Base-by-base conservation (phyloP, 1,140 invertebrate species). In the Zaprionus gabonicus region DNA sequence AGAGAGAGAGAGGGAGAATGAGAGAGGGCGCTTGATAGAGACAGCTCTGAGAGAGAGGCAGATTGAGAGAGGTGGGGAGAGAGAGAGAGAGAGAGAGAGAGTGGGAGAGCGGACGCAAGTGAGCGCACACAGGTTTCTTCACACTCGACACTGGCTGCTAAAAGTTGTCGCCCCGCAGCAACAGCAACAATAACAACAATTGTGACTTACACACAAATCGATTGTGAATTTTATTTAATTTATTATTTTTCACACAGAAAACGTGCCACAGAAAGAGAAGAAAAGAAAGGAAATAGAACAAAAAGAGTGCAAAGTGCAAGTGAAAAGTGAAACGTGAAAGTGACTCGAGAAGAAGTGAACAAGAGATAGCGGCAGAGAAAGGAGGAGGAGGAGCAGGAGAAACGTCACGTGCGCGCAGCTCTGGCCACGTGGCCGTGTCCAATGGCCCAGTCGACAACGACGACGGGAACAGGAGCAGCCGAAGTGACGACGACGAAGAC, bases 371-470 rank as follows among this genome's bases (percentile, higher is more conserved):
- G 28, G 7, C 28, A 31, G 28, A 51, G 41, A 20, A 65, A 20
- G 34, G 10, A 49, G n/a, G 10, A 49, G n/a, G 7, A 41, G 46
- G 44, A 17, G 41, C 7, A 3, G 41, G 2, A 46, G n/a, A 17
- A 7, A 57, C 60, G 44, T 72, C 70, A 77, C 75, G 71, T 77
- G 75, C 57, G 66, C 44, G 41, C 38, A 59, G 74, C 55, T 25
- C 44, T 72, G 68, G 73, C 73, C 73, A 76, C 73, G 73, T 76
- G 73, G 73, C 55, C 59, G 36, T 44, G 68, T 49, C 73, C 69
- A 76, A 76, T 76, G 73, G 73, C 68, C 68, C 74, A 76, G 62
- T 60, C 46, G 70, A 34, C 46, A 55, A 55, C 46, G 63, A 55
- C 23, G n/a, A 36, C 31, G 34, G 31, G 13, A 75, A 58, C 58